Evolutionary conservation across 2,797 vertebrate genomes (phyloP).

Genomic region (Chaetophractus vellerosus): DNA sequence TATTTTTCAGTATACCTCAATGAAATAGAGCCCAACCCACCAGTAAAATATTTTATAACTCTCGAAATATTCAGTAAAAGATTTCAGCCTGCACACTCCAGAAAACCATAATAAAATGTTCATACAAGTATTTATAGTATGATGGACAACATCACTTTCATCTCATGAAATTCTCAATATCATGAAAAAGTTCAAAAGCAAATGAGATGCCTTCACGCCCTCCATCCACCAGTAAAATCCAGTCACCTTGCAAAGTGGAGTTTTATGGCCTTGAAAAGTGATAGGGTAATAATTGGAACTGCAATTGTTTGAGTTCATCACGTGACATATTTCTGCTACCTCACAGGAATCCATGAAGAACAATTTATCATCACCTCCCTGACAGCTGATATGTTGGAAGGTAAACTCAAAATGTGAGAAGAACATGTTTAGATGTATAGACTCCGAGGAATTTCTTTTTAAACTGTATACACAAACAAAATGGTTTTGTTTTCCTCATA

Average conservation of each 20-base stretch:
- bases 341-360: background rate
- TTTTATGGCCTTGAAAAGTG: background rate
- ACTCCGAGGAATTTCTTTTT: constrained; percentile 38
- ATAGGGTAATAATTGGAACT: background rate
- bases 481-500: background rate
- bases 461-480: background rate
- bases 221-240: constrained; percentile 46
- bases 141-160: constrained; percentile 55
- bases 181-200: constrained; percentile 70
- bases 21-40: background rate
- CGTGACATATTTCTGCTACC: constrained; percentile 53
- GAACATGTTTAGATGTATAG: background rate
- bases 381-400: background rate
- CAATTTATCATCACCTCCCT: background rate
- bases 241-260: background rate
- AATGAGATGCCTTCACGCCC: constrained; percentile 21
- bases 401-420: background rate
- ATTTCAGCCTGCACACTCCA: constrained; percentile 7
- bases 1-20: constrained; percentile 22
- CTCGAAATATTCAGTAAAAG: constrained; percentile 57
- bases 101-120: constrained; percentile 64
- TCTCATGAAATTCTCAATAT: constrained; percentile 69
- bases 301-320: constrained; percentile 29
- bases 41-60: constrained; percentile 25
- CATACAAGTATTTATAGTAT: constrained; percentile 59